phyloP scores from a whole-genome alignment of 1,140 invertebrate species.

The Drosophila gunungcola region DNA sequence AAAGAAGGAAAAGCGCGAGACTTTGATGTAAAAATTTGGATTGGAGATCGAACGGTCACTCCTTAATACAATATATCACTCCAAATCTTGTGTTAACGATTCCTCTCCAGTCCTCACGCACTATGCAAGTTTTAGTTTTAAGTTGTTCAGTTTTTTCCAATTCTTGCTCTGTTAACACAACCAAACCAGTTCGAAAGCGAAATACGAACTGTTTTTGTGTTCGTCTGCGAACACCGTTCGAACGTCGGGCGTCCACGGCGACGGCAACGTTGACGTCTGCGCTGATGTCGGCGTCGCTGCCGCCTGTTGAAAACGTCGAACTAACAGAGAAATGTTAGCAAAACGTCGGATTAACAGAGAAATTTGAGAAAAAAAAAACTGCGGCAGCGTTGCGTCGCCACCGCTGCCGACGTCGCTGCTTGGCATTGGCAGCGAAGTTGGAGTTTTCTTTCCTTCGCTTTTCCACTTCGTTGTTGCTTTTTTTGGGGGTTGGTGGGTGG shows the following conservation, averaged over 20 bases:
- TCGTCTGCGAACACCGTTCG: slow-evolving; percentile 4
- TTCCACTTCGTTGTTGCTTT: background rate
- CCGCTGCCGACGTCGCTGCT: slow-evolving; percentile 1
- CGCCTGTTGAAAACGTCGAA: too few species aligned
- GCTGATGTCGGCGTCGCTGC: too few species aligned
- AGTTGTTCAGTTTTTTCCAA: background rate
- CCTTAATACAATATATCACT: too few species aligned
- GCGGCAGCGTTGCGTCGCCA: background rate
- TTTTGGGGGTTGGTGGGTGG: slow-evolving; percentile 56
- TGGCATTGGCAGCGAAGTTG: slow-evolving; percentile 42
- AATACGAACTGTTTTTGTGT: slow-evolving; percentile 50
- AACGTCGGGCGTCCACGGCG: slow-evolving; percentile 23
- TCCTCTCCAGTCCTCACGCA: too few species aligned
- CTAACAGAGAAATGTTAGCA: too few species aligned
- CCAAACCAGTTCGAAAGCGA: slow-evolving; percentile 72
- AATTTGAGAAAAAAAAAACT: background rate
- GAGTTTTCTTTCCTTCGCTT: slow-evolving; percentile 12
- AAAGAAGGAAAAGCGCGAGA: slow-evolving; percentile 18
- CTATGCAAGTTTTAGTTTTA: background rate
- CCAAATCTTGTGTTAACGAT: too few species aligned
- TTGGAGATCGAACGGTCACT: background rate
- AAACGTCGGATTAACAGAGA: too few species aligned
- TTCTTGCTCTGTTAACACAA: slow-evolving; percentile 43
- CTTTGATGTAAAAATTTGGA: slow-evolving; percentile 8
- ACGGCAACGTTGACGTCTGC: too few species aligned